Evolutionary conservation across 1,140 invertebrate genomes (phyloP), one percentile per base, ranked within the genome.

Genomic region (Sitophilus oryzae): DNA sequence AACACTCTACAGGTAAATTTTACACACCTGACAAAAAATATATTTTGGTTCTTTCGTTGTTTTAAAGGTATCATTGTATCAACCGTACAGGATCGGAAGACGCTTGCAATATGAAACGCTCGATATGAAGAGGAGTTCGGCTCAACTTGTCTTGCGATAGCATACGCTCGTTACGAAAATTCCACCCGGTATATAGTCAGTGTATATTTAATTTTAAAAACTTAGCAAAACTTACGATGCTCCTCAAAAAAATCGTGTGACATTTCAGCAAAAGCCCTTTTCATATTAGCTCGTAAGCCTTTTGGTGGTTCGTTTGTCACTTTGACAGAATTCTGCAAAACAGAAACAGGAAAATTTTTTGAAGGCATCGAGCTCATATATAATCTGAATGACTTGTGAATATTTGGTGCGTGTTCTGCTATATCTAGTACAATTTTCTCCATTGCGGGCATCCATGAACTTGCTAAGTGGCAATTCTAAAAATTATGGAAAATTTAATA

Each of bases 291-390:
- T 61, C 84, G 80, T 0, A 95, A 73, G 0, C 93, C 91, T 74
- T 90, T 92, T 0, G 93, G 91, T 0, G 91, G 88, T 68, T 96
- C 92, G 66, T 93, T 93, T 0, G 91, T 95, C 37, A 95, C 89
- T 74, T 96, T 96, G 0, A 95, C 85, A 30, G 91, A 88, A 68
- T 93, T 93, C 69, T 95, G 91, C 4, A 96, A 76, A 1, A 95
- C 84, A 0, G 88, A 88, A 0, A 93, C 88, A 0, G 93, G 93
- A 69, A 96, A 96, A n/a, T 77, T 74, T n/a, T 71, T 79, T 16
- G 75, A 87, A 54, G 80, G 92, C 90, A 85, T 93, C 3, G 91
- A 93, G 51, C 91, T 95, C 20, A 96, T 71, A 73, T 81, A 96
- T 0, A 96, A 73, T 21, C 92, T 77, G 71, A 93, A 96, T 1